These are phyloP conservation scores for Lagopus leucura DNA, from an alignment of 2,113 vertebrate species.

Conservation along the genomic window DNA sequence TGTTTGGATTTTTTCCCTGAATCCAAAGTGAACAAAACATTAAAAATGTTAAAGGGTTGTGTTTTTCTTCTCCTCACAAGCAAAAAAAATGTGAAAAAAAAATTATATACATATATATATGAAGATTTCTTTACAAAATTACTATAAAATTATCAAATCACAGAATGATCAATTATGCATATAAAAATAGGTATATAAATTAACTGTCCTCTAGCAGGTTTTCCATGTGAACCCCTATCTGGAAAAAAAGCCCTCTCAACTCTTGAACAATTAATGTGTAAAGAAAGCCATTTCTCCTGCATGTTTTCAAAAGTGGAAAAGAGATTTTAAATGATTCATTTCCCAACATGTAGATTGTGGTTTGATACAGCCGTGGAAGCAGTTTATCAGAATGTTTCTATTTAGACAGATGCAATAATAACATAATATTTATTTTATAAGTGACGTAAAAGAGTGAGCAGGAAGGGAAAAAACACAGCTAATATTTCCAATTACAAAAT, in stretches of 20 bases:
- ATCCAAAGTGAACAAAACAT: neutral
- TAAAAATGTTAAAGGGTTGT: neutral
- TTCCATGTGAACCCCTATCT: neutral
- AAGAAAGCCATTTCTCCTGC: neutral
- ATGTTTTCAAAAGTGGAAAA: neutral
- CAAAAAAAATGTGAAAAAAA: neutral
- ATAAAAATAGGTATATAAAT: neutral
- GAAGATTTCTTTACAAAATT: neutral
- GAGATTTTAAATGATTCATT: slow-evolving; percentile 1
- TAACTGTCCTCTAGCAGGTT: neutral
- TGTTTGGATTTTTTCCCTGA: neutral
- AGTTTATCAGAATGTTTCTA: neutral
- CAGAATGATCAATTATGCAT: neutral
- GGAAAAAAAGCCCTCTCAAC: neutral
- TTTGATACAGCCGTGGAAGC: neutral
- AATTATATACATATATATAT: neutral
- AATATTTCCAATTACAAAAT: neutral
- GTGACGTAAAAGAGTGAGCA: neutral
- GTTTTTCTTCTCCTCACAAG: neutral
- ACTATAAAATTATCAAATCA: neutral
- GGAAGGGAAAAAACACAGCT: neutral
- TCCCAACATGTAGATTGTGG: neutral
- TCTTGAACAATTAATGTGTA: neutral
- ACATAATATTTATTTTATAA: neutral
- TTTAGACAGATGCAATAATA: slow-evolving; percentile 9